Evolutionary conservation across 2,888 invertebrate genomes (phyloP).

Genomic region (Phoenoteleia sp.): DNA sequence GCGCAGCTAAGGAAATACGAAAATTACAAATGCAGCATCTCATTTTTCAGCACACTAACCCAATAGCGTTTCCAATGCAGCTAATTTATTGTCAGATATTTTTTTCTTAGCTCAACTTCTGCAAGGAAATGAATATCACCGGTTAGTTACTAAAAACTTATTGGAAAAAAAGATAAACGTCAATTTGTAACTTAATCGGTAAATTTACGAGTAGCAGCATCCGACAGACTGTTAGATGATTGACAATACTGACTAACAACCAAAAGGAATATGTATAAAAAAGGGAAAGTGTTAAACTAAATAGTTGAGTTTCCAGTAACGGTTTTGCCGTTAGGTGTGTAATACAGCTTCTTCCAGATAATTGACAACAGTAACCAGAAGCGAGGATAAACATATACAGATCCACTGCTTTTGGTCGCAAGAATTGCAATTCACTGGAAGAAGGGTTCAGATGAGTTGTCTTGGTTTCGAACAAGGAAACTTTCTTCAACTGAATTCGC

Average conservation of each 20-base stretch:
- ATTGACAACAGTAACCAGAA: conserved; percentile 14
- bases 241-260: conserved; percentile 24
- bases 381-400: not conserved
- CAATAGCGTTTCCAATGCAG: not conserved
- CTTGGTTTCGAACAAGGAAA: conserved; percentile 24
- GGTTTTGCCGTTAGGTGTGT: not conserved
- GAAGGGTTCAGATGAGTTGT: conserved; percentile 1
- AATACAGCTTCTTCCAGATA: conserved; percentile 18
- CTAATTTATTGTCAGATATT: conserved; percentile 26
- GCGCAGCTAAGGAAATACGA: conserved; percentile 32
- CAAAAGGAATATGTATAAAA: not conserved
- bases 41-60: conserved; percentile 41
- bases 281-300: conserved; percentile 18
- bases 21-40: conserved; percentile 26
- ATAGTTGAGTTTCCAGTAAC: conserved; percentile 10
- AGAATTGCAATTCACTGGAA: conserved; percentile 30
- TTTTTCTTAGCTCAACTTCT: conserved; percentile 9
- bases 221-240: not conserved
- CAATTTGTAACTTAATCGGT: not conserved
- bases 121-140: conserved; percentile 1
- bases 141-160: conserved; percentile 4
- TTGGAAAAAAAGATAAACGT: not conserved
- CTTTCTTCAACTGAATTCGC: not conserved
- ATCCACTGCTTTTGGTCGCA: not conserved
- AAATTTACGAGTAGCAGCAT: not conserved